Evolutionary conservation across 2,888 invertebrate species (phyloP).

Genomic region (Brenthis ino): DNA sequence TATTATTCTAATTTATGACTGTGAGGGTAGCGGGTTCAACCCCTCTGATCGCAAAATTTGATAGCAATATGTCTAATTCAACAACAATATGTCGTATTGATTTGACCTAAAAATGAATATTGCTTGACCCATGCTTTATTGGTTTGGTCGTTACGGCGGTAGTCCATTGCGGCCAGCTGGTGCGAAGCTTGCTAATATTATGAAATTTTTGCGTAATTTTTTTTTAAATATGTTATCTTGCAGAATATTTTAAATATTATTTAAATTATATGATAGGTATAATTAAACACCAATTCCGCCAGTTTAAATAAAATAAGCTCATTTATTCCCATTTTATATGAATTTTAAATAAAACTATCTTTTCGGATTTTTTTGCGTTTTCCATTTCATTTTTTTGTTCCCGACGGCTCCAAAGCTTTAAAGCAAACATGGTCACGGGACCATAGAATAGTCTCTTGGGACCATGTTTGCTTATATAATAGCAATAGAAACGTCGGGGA

Average conservation of each 20-base stretch:
- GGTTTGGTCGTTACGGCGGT: background rate
- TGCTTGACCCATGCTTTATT: constrained; percentile 3
- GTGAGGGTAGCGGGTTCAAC: constrained; percentile 23
- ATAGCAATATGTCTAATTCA: constrained; percentile 12
- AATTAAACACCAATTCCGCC: no score
- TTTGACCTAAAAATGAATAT: constrained; percentile 12
- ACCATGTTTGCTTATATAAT: no score
- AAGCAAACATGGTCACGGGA: no score
- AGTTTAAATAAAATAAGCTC: no score
- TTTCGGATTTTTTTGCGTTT: no score
- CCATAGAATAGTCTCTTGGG: no score
- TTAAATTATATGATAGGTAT: no score
- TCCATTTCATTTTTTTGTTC: no score
- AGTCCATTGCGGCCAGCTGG: constrained; percentile 3
- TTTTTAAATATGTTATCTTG: background rate
- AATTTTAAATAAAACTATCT: no score
- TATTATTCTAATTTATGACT: constrained; percentile 33
- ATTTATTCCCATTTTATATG: no score
- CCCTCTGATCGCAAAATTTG: constrained; percentile 28
- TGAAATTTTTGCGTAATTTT: background rate
- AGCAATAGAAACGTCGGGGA: no score
- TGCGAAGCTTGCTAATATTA: background rate
- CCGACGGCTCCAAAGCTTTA: no score
- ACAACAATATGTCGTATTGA: constrained; percentile 9
- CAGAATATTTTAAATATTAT: background rate